Evolutionary conservation across 2,113 vertebrate genomes (phyloP), one percentile per base, ranked within the genome.

Genomic region (Dromas ardeola): DNA sequence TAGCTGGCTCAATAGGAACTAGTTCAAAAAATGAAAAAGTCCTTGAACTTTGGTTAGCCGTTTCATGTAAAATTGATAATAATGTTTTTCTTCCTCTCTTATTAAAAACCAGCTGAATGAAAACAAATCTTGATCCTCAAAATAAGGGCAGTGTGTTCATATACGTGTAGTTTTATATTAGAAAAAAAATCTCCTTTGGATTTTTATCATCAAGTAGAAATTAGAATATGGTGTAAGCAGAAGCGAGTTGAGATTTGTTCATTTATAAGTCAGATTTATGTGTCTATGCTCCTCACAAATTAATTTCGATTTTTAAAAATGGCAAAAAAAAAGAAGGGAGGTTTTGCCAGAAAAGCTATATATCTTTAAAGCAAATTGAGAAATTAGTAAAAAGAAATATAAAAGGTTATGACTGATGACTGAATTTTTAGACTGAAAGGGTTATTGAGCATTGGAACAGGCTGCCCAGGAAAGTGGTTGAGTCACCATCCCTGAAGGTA

Each of bases 11-110:
- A 34, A 26, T 10, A 58, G 3, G 6, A 86, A 14, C 14, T 69
- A 36, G 6, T 50, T 69, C 3, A 59, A 81, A 65, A 62, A 45
- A 0, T 0, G 0, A 58, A 49, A 50, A 36, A 42, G 5, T 36
- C 6, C 36, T 8, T 40, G 18, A 78, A 3, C 59, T 70, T 88
- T 65, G 19, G 7, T 70, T 69, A 78, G 13, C 6, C 16, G 45
- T 63, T 94, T 84, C 5, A 34, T 61, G 32, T 65, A 59, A 65
- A 66, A 40, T 21, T 30, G 1, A 17, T 43, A 86, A 22, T 10
- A 66, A 22, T 10, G 1, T 12, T 62, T 62, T 89, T 29, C 17
- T 56, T 58, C 45, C 8, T 66, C 7, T 45, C 6, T 71, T 72
- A 23, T 23, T 77, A 63, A 81, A 76, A 65, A 29, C 0, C 13